phyloP scores from a whole-genome alignment of 2,113 vertebrate species.

The Thalassoma bifasciatum region DNA sequence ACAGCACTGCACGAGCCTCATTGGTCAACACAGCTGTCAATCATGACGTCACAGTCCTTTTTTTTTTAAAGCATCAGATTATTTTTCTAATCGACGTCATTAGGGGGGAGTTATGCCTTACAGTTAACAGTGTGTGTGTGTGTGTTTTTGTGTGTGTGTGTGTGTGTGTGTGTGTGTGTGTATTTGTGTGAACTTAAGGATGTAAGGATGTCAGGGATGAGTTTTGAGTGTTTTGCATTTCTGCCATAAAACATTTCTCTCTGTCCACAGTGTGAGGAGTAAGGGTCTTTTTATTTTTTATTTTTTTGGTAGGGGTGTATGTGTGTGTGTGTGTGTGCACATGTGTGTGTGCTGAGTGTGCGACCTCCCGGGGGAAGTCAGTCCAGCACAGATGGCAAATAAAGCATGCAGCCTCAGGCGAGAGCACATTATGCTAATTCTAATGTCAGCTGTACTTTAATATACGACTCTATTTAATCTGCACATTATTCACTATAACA shows the following conservation, averaged over 20 bases:
- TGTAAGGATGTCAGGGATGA: constrained; percentile 37
- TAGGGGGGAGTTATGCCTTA: no score
- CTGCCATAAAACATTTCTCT: constrained; percentile 86
- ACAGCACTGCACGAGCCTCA: no score
- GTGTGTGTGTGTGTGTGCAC: constrained; percentile 42
- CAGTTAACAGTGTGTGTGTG: not conserved
- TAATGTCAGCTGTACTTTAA: constrained; percentile 99
- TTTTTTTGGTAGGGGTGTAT: constrained; percentile 77
- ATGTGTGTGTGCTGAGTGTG: constrained; percentile 67
- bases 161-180: constrained; percentile 23
- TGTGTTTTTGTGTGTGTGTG: constrained; percentile 17
- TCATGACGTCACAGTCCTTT: no score
- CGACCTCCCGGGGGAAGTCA: constrained; percentile 84
- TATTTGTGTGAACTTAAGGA: constrained; percentile 16
- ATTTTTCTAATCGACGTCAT: no score
- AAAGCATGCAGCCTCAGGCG: constrained; percentile 99
- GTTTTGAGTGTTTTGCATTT: no score
- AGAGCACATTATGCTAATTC: constrained; percentile 99
- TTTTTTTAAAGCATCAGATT: no score
- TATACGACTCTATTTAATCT: constrained; percentile 99
- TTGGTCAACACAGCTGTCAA: no score
- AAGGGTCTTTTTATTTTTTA: not conserved
- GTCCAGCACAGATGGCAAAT: constrained; percentile 99
- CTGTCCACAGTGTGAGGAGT: constrained; percentile 88
- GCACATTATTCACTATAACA: constrained; percentile 99